Base-by-base conservation (phyloP, 2,888 invertebrate species). In the Mesochorus sp. region DNA sequence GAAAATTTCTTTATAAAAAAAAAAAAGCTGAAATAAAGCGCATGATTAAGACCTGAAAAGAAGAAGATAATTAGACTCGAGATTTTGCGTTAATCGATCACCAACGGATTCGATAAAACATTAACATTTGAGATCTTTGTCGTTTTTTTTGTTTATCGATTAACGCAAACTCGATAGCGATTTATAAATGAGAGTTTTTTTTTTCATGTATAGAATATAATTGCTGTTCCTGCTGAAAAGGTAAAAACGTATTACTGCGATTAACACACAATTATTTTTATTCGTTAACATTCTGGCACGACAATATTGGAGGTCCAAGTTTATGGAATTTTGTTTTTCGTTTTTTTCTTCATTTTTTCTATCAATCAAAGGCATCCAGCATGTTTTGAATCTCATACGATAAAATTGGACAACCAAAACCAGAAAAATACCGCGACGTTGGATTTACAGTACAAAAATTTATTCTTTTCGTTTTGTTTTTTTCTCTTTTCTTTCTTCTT, bases 221-320 rank as follows among this genome's bases (percentile, higher is more conserved):
- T 82, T 80, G 87, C 84, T 82, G 83, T 83, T 86, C 88, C 85
- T 77, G 87, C 89, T 89, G 89, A 87, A 89, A 89, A 83, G 82
- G 39, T 74, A 71, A 31, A 78, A 74, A 68, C 62, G 77, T 67
- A 74, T 78, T 71, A 74, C 59, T 74, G 34, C 31, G 44, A 19
- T 39, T 62, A 28, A 62, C 14, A 8, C 55, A 59, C 24, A 21
- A 70, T 12, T 64, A 26, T 51, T 51, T n/a, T 62, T 2, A 66
- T 62, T 26, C 10, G 26, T 21, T 31, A 31, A 67, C 1, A 1
- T 28, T 42, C 44, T 44, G 8, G 10, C 51, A 39, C 49, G 10
- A 19, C 14, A 19, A 62, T 31, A 62, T 57, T 77, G 73, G 55
- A 70, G 12, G 53, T 71, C 70, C 78, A 64, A 74, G 34, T 57